phyloP scores from a whole-genome alignment of 2,113 vertebrate genomes.

The Neodontobutis hainanensis region DNA sequence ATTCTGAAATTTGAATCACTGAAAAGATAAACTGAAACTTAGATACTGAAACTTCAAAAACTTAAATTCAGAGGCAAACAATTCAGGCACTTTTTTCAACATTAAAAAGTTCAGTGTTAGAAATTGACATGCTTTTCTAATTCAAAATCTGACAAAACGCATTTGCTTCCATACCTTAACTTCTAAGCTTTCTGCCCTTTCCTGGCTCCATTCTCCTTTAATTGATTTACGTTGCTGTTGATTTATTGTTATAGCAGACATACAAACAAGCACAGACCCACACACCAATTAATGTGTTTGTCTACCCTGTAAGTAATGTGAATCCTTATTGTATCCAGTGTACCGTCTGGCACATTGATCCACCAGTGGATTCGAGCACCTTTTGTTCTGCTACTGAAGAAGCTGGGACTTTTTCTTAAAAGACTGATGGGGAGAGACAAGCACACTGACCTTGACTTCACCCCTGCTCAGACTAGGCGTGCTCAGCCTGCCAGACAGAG shows the following conservation, averaged over 20 bases:
- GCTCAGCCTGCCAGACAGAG: slow-evolving; percentile 44
- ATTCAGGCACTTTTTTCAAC: too few species aligned
- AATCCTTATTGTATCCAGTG: slow-evolving; percentile 37
- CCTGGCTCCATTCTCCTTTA: background rate
- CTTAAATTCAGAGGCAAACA: too few species aligned
- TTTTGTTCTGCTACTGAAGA: slow-evolving; percentile 55
- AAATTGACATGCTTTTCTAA: too few species aligned
- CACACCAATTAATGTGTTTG: slow-evolving; percentile 36
- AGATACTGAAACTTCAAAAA: too few species aligned
- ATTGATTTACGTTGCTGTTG: slow-evolving; percentile 18
- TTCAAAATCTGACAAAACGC: too few species aligned
- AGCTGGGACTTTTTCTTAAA: slow-evolving; percentile 58
- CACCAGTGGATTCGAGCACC: slow-evolving; percentile 36
- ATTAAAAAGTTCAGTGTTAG: too few species aligned
- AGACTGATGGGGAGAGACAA: slow-evolving; percentile 62
- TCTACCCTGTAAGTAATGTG: slow-evolving; percentile 27
- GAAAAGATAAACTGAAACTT: too few species aligned
- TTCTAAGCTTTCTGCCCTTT: background rate
- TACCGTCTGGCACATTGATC: slow-evolving; percentile 60
- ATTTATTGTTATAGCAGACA: slow-evolving; percentile 11
- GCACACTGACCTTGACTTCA: slow-evolving; percentile 65
- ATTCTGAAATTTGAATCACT: too few species aligned
- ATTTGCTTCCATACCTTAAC: background rate
- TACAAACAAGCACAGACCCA: slow-evolving; percentile 15
- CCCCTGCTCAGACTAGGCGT: slow-evolving; percentile 37